These are phyloP conservation scores for Ammodytes marinus DNA, from an alignment of 2,113 vertebrate species.

Conservation along the genomic window DNA sequence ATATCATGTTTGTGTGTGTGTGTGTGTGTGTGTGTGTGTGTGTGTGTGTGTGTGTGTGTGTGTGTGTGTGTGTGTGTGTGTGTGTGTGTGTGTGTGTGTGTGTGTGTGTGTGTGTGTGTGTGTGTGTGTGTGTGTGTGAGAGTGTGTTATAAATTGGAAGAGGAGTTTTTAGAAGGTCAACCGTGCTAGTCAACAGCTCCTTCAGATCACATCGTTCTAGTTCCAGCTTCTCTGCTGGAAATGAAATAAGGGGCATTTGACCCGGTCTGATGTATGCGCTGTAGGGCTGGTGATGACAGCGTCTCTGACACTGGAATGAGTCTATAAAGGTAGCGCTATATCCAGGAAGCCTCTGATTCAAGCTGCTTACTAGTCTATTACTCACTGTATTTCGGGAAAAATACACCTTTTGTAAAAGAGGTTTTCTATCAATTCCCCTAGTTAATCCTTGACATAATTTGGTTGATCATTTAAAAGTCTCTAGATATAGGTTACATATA, in stretches of 20 bases:
- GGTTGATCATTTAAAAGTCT: background rate
- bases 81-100: no score
- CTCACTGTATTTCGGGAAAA: no score
- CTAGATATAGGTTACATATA: background rate
- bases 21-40: background rate
- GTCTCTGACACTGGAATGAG: conserved; percentile 52
- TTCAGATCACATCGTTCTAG: conserved; percentile 34
- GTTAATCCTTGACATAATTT: background rate
- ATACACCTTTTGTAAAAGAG: background rate
- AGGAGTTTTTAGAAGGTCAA: conserved; percentile 68
- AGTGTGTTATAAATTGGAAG: conserved; percentile 61
- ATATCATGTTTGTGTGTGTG: conserved; percentile 35
- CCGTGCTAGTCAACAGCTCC: conserved; percentile 59
- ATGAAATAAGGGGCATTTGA: conserved; percentile 65
- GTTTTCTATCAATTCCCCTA: background rate
- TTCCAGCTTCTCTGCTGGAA: conserved; percentile 51
- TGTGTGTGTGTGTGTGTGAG: conserved; percentile 30
- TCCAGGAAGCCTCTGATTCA: conserved; percentile 15
- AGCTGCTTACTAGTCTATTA: background rate
- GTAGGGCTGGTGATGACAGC: conserved; percentile 60
- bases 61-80: conserved; percentile 34
- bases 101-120: conserved; percentile 6
- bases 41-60: conserved; percentile 31
- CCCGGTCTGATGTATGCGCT: conserved; percentile 44
- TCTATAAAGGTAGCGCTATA: conserved; percentile 42